Conservation (phyloP, 2,888 invertebrate species). For the Yponomeuta malinellus region DNA sequence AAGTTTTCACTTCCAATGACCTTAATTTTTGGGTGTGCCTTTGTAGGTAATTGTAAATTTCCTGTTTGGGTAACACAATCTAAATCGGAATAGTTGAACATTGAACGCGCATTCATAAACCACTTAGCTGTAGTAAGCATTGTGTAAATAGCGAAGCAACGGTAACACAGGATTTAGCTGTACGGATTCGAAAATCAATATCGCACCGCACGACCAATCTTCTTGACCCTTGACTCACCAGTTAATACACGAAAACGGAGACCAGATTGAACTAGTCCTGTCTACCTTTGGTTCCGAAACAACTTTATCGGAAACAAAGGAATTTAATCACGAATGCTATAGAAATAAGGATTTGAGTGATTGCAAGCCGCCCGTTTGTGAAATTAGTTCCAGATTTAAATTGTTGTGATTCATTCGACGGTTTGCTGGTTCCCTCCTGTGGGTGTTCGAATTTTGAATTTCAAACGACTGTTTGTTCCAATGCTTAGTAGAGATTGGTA, state of each 20-base stretch:
- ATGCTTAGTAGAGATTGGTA: background rate
- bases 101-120: constrained; percentile 36
- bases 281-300: background rate
- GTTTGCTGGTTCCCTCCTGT: background rate
- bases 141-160: constrained; percentile 63
- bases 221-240: constrained; percentile 26
- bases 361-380: background rate
- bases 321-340: background rate
- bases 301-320: background rate
- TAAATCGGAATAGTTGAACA: background rate
- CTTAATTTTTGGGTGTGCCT: too few relatives aligned
- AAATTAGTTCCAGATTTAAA: constrained; percentile 4
- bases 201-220: constrained; percentile 40
- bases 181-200: constrained; percentile 70
- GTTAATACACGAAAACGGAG: background rate
- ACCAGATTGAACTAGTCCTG: background rate
- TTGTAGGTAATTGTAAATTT: background rate
- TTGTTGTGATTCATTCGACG: background rate
- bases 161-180: constrained; percentile 58
- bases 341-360: background rate
- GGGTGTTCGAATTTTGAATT: background rate
- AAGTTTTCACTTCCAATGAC: too few relatives aligned
- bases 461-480: background rate
- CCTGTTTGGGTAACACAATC: constrained; percentile 1
- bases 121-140: constrained; percentile 66